Percentiles rank a stretch among this genome's conserved stretches.
These are phyloP conservation scores for Eidolon helvum DNA, from an alignment of 2,113 vertebrate species.

Conservation along the genomic window DNA sequence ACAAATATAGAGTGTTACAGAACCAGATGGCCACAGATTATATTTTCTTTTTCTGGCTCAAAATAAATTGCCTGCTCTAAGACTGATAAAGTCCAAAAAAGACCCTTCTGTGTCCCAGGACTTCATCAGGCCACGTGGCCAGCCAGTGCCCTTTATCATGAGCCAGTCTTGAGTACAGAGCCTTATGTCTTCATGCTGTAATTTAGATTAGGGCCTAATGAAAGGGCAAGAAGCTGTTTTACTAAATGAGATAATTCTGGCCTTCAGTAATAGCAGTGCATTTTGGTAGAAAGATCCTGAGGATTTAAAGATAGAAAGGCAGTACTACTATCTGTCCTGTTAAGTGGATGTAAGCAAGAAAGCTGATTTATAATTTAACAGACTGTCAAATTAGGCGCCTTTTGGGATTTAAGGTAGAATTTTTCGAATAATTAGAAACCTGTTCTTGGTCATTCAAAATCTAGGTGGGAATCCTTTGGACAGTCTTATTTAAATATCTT, in stretches of 20 bases:
- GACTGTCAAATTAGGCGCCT: neutral
- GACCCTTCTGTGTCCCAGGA: conserved; percentile 45
- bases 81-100: conserved; percentile 65
- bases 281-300: conserved; percentile 19
- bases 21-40: conserved; percentile 74
- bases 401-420: neutral
- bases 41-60: conserved; percentile 75
- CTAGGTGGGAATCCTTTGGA: neutral
- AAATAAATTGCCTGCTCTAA: conserved; percentile 66
- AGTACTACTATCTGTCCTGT: neutral
- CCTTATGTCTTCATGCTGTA: conserved; percentile 33
- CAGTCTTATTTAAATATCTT: neutral
- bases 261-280: neutral
- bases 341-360: neutral
- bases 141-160: conserved; percentile 50
- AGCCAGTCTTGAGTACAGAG: conserved; percentile 21
- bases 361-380: conserved; percentile 34
- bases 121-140: conserved; percentile 45
- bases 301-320: neutral
- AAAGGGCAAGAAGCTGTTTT: conserved; percentile 46
- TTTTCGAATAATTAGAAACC: neutral
- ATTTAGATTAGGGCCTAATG: conserved; percentile 57
- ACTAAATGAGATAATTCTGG: conserved; percentile 39
- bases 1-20: conserved; percentile 72
- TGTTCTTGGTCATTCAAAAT: neutral